These are phyloP conservation scores for Boloria selene DNA, from an alignment of 2,888 invertebrate genomes.

Conservation along the genomic window DNA sequence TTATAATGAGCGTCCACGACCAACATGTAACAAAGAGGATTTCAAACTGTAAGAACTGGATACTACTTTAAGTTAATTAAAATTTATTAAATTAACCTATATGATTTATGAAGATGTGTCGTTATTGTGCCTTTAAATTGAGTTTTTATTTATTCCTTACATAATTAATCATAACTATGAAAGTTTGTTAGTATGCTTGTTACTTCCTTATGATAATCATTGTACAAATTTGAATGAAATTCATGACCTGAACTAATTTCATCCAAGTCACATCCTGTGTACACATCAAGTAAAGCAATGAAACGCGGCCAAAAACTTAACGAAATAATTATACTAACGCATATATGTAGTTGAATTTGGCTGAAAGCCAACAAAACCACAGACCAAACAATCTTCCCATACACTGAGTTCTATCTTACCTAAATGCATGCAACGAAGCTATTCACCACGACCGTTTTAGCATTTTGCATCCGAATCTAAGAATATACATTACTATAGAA, in stretches of 20 bases:
- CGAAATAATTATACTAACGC: conserved; percentile 34
- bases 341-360: conserved; percentile 33
- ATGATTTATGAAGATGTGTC: too few species aligned
- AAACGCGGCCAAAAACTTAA: conserved; percentile 11
- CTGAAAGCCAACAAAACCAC: conserved; percentile 36
- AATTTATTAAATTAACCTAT: too few species aligned
- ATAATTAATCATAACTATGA: too few species aligned
- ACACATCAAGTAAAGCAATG: too few species aligned
- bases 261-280: too few species aligned
- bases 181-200: too few species aligned
- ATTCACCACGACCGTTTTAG: conserved; percentile 39
- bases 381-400: conserved; percentile 36
- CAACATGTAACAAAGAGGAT: conserved; percentile 2
- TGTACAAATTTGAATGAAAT: too few species aligned
- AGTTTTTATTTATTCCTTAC: too few species aligned
- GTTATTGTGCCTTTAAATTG: too few species aligned
- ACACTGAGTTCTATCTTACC: conserved; percentile 28
- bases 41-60: conserved; percentile 5
- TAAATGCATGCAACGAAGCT: conserved; percentile 40
- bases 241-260: too few species aligned
- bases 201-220: too few species aligned
- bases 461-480: conserved; percentile 40
- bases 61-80: not conserved
- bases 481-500: not conserved
- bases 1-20: conserved; percentile 24